Conservation (phyloP, 1,140 invertebrate genomes). For the Drosophila willistoni region DNA sequence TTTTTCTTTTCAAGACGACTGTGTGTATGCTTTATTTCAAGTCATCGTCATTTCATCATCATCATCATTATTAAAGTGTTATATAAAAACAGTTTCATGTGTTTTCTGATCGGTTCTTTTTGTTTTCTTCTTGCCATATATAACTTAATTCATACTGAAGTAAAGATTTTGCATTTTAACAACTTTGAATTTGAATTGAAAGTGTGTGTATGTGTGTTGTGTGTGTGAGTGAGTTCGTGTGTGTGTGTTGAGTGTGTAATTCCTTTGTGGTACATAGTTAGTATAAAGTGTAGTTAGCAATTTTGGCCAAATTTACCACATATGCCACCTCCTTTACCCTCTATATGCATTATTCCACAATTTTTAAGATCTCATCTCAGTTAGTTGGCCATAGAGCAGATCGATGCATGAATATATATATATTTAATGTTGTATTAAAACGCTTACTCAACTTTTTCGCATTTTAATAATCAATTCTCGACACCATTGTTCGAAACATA, state of each 20-base stretch:
- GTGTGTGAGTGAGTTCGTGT: not conserved
- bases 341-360: not conserved
- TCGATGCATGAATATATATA: conserved; percentile 1
- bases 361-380: not conserved
- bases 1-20: conserved; percentile 63
- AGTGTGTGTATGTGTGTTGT: conserved; percentile 31
- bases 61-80: conserved; percentile 68
- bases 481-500: conserved; percentile 66
- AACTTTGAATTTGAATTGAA: conserved; percentile 59
- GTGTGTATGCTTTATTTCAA: conserved; percentile 66
- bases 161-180: conserved; percentile 74
- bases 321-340: conserved; percentile 17
- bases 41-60: conserved; percentile 74
- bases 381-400: not conserved
- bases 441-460: conserved; percentile 34
- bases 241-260: conserved; percentile 19
- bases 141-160: conserved; percentile 75
- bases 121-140: conserved; percentile 62
- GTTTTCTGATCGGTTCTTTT: conserved; percentile 73
- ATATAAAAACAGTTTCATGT: conserved; percentile 72
- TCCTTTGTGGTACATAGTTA: conserved; percentile 40
- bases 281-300: conserved; percentile 44
- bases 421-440: conserved; percentile 6
- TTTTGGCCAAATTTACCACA: conserved; percentile 32
- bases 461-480: conserved; percentile 48